These are phyloP conservation scores for Chironomus tentans DNA, from an alignment of 2,888 invertebrate species.

Conservation along the genomic window DNA sequence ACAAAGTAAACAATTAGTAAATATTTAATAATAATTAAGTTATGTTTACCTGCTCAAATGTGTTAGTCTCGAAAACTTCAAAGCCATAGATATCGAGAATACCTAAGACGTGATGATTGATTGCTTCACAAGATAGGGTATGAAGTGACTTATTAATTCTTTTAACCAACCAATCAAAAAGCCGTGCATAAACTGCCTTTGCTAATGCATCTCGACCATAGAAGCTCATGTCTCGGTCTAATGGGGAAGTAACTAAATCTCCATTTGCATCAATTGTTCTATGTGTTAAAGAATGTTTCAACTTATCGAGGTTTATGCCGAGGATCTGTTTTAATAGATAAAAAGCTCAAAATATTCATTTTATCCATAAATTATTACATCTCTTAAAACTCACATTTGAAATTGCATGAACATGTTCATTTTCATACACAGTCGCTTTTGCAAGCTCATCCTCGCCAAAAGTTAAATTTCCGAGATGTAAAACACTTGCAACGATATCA, in stretches of 20 bases:
- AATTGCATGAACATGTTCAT: slow-evolving; percentile 54
- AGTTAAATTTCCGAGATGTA: slow-evolving; percentile 80
- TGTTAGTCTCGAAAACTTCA: slow-evolving; percentile 84
- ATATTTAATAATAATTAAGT: slow-evolving; percentile 27
- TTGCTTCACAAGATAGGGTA: slow-evolving; percentile 44
- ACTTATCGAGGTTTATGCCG: slow-evolving; percentile 55
- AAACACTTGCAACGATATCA: slow-evolving; percentile 69
- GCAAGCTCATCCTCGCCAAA: slow-evolving; percentile 65
- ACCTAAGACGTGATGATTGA: slow-evolving; percentile 67
- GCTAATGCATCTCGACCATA: slow-evolving; percentile 85
- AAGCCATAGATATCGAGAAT: slow-evolving; percentile 92
- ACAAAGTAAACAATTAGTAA: slow-evolving; percentile 53
- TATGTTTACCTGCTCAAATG: slow-evolving; percentile 41
- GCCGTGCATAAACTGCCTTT: slow-evolving; percentile 82
- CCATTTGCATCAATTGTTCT: slow-evolving; percentile 79
- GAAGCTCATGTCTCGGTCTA: slow-evolving; percentile 70
- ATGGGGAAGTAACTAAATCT: slow-evolving; percentile 72
- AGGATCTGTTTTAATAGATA: slow-evolving; percentile 50
- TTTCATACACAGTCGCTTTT: slow-evolving; percentile 56
- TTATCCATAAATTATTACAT: background rate
- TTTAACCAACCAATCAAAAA: slow-evolving; percentile 83
- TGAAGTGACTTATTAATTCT: slow-evolving; percentile 69
- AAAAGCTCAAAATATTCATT: background rate
- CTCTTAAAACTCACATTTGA: slow-evolving; percentile 51
- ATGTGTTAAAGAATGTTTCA: slow-evolving; percentile 67